Evolutionary conservation across 2,888 invertebrate species (phyloP).

Genomic region (Amphiduros pacificus): DNA sequence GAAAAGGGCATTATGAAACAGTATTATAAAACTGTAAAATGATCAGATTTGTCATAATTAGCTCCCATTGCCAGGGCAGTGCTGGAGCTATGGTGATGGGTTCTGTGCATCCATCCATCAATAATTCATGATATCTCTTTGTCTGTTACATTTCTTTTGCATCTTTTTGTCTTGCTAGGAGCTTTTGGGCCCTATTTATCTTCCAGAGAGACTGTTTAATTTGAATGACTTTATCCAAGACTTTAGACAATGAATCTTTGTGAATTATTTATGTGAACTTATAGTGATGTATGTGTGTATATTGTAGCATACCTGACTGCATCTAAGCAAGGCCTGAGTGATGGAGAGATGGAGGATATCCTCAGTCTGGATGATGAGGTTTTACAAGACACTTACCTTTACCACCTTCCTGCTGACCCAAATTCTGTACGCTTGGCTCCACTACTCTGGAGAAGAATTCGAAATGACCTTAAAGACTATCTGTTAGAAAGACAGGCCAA

Average conservation of each 20-base stretch:
- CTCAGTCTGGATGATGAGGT: constrained; percentile 48
- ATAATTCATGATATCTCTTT: too few relatives aligned
- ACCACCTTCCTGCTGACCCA: constrained; percentile 46
- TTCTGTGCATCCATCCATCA: too few relatives aligned
- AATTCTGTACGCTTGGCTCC: constrained; percentile 40
- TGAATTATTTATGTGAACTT: not conserved
- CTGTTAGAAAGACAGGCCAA: constrained; percentile 35
- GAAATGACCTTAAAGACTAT: constrained; percentile 37
- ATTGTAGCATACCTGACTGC: constrained; percentile 40
- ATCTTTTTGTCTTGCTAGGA: too few relatives aligned
- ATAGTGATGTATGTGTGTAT: too few relatives aligned
- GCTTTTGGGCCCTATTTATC: too few relatives aligned
- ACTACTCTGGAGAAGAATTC: constrained; percentile 38
- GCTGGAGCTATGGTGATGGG: too few relatives aligned
- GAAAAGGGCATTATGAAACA: too few relatives aligned
- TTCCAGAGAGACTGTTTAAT: not conserved
- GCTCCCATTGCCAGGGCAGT: too few relatives aligned
- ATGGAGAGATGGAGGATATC: constrained; percentile 45
- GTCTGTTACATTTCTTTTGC: too few relatives aligned
- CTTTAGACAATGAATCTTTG: not conserved
- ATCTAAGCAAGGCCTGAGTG: constrained; percentile 36
- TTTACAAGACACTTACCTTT: constrained; percentile 46
- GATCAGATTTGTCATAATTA: too few relatives aligned
- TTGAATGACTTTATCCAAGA: not conserved
- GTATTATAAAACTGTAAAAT: too few relatives aligned